Evolutionary conservation across 2,888 invertebrate species (phyloP), one percentile per base, ranked within the genome.

Genomic region (Cephalotes varians): DNA sequence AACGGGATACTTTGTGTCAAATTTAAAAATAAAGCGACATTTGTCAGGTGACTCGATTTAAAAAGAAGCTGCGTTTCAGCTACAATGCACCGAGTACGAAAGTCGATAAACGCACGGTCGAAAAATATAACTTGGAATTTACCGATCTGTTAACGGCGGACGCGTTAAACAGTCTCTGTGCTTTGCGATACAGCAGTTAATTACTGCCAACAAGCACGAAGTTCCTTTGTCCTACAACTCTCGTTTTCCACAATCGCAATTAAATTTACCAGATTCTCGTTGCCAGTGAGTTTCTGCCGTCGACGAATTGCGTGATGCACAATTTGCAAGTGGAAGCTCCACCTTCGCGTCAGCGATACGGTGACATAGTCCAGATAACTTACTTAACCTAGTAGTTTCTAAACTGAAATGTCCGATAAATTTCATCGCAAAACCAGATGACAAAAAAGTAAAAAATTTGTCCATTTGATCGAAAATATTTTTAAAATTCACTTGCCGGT

Each of bases 191-290:
- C 34, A 65, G 21, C 28, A 25, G 77, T 71, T 79, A 79, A 79
- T 79, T 79, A 79, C 72, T 21, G 18, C 72, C 31, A 44, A 25
- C 56, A 44, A 56, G 69, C 56, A 79, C 37, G 56, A 71, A 71
- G 44, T 71, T 79, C 44, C 77, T 79, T 79, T 71, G 72, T 71
- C 54, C 56, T 40, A 56, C 31, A 69, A 69, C 54, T 56, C 44
- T 71, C 71, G 44, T 79, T 79, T 79, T 71, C 77, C 72, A 71
- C 77, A 71, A 79, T 79, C 31, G 71, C 77, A 56, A 69, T 72
- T 71, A 71, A 79, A 79, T 71, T 79, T 71, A 71, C 77, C 44
- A 71, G 56, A 34, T 44, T 56, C 72, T 71, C 69, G 56, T 79
- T 71, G 77, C 9, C 18, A 31, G 71, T 10, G 56, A 79, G 77